Evolutionary conservation across 2,888 invertebrate species (phyloP).

Genomic region (Xylota segnis): DNA sequence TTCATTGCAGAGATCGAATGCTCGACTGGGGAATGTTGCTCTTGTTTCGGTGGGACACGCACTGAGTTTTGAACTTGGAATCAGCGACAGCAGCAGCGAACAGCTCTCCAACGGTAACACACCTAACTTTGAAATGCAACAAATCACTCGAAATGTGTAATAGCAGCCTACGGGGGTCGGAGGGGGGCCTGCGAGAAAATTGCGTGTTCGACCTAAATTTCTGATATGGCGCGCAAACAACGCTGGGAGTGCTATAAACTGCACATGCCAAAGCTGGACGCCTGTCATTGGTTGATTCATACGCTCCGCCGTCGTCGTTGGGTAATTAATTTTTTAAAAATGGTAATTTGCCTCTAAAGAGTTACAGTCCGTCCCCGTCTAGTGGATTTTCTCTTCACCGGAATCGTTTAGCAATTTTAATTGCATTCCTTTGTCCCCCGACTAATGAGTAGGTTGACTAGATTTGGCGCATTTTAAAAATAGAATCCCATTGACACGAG

Average conservation of each 20-base stretch:
- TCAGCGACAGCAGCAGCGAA: slow-evolving; percentile 13
- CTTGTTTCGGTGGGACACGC: slow-evolving; percentile 58
- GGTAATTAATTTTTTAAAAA: slow-evolving; percentile 50
- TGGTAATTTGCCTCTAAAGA: slow-evolving; percentile 10
- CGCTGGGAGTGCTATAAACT: slow-evolving; percentile 39
- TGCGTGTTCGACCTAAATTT: slow-evolving; percentile 68
- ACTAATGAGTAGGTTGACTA: not conserved
- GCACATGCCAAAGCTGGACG: slow-evolving; percentile 12
- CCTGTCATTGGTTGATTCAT: slow-evolving; percentile 59
- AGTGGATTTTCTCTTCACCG: slow-evolving; percentile 13
- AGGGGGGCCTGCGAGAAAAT: slow-evolving; percentile 37
- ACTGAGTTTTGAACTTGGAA: slow-evolving; percentile 66
- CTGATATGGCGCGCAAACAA: slow-evolving; percentile 42
- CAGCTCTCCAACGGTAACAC: slow-evolving; percentile 32
- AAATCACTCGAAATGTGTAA: slow-evolving; percentile 30
- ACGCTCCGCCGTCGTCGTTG: slow-evolving; percentile 30
- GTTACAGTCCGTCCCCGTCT: not conserved
- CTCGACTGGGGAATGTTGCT: slow-evolving; percentile 64
- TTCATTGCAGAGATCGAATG: not conserved
- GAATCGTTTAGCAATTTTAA: slow-evolving; percentile 20
- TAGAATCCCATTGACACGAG: not conserved
- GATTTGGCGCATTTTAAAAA: not conserved
- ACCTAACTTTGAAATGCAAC: slow-evolving; percentile 57
- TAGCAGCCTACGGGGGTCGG: not conserved
- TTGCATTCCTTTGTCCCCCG: not conserved